Percentiles rank a stretch among this genome's conserved stretches.
Evolutionary conservation across 2,797 vertebrate genomes (phyloP).

Genomic region (Sciurus carolinensis): DNA sequence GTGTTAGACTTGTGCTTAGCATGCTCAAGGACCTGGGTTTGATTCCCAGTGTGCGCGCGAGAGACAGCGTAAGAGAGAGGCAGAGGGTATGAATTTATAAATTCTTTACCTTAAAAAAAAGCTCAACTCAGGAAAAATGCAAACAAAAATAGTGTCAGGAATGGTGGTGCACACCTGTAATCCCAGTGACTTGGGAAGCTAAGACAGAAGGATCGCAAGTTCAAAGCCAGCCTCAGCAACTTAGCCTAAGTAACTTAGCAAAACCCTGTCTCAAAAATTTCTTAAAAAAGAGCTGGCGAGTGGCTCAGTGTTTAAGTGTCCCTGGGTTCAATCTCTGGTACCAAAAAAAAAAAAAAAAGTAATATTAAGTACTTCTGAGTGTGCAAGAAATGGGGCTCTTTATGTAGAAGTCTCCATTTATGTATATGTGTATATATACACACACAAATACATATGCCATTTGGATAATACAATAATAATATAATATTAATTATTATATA

Average conservation of each 20-base stretch:
- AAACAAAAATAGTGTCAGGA: not conserved
- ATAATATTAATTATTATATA: too few relatives aligned
- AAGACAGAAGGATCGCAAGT: too few relatives aligned
- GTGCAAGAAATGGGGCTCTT: slow-evolving; percentile 2
- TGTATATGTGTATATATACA: not conserved
- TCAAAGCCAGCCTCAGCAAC: too few relatives aligned
- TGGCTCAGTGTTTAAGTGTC: too few relatives aligned
- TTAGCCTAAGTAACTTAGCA: too few relatives aligned
- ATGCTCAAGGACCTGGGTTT: not conserved
- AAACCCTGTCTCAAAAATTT: too few relatives aligned
- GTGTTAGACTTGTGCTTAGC: not conserved
- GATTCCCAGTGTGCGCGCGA: not conserved
- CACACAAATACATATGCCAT: not conserved
- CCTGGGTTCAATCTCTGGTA: too few relatives aligned
- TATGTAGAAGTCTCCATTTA: not conserved
- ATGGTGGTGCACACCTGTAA: too few relatives aligned
- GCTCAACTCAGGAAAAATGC: slow-evolving; percentile 44
- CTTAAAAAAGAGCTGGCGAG: too few relatives aligned
- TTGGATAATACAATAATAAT: too few relatives aligned
- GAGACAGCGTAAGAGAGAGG: too few relatives aligned
- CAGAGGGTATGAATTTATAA: not conserved
- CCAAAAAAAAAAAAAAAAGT: not conserved
- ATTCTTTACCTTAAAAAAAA: slow-evolving; percentile 36
- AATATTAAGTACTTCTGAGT: slow-evolving; percentile 52
- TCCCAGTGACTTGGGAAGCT: too few relatives aligned